Percentiles rank a stretch among this genome's conserved stretches.
phyloP scores from a whole-genome alignment of 2,888 invertebrate species.

The Tuta absoluta region DNA sequence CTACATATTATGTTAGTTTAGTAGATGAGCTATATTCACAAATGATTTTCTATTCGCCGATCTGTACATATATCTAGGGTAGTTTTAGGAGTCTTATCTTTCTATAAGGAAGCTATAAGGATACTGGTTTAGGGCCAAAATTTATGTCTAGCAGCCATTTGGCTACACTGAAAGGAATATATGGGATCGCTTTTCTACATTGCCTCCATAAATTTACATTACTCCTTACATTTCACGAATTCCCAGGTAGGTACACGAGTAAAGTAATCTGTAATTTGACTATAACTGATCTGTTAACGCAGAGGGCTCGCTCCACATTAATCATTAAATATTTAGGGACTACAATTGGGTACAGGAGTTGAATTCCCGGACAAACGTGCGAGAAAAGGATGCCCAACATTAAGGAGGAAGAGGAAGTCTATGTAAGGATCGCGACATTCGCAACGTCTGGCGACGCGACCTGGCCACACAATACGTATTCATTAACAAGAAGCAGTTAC shows the following conservation, averaged over 20 bases:
- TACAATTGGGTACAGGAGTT: neutral
- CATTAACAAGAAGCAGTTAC: constrained; percentile 1
- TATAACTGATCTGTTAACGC: neutral
- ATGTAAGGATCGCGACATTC: constrained; percentile 15
- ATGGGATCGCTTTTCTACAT: too few species aligned
- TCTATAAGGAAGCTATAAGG: too few species aligned
- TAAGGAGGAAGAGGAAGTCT: constrained; percentile 10
- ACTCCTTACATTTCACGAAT: too few species aligned
- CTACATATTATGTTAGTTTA: neutral
- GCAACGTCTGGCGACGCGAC: neutral
- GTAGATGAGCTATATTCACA: neutral
- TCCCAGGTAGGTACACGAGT: too few species aligned
- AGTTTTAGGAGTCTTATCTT: neutral
- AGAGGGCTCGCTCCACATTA: neutral
- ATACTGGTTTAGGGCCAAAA: too few species aligned
- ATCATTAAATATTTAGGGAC: neutral
- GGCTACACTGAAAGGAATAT: too few species aligned
- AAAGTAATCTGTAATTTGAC: neutral
- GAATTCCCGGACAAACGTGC: neutral
- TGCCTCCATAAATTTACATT: too few species aligned
- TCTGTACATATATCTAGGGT: neutral
- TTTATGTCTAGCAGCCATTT: too few species aligned
- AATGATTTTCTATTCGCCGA: neutral
- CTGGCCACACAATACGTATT: neutral
- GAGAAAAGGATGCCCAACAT: neutral